Evolutionary conservation across 2,888 invertebrate species (phyloP), one percentile per base, ranked within the genome.

Genomic region (Leistus spinibarbis): DNA sequence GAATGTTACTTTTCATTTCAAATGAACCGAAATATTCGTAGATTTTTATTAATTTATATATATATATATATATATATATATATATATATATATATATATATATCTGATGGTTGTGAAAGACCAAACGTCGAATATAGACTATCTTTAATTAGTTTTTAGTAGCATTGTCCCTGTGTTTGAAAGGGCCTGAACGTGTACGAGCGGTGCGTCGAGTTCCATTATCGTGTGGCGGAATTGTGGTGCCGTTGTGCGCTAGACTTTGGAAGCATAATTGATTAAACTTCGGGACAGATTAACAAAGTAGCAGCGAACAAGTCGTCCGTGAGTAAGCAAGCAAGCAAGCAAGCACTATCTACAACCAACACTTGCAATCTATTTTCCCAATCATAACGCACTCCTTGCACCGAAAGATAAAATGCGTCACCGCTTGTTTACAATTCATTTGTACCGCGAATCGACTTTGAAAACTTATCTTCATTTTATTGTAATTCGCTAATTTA

Each of bases 361-460:
- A 69, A 56, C 69, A 69, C 54, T 2, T 40, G 13, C 40, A 40
- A 56, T 24, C 24, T 57, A 56, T 56, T 17, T 57, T 9, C 23
- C 54, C 54, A 20, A 54, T 22, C 54, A 17, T 20, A 54, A 19
- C 53, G 10, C 68, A 68, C 17, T 54, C 20, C 19, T 5, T 19
- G 69, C 24, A 19, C 20, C 54, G 40, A 2, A 76, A 76, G 71
- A 69, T 54, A 72, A 68, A 67, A 71, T 71, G 76, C 67, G 62
- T 77, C 65, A 67, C 76, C 78, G 78, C 77, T 78, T 80, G 79
- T 80, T 79, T 80, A 78, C 78, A 80, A 79, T 80, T 80, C 78
- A 79, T 79, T 80, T 80, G 78, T 71, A 76, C 76, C 72, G 64
- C 67, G 53, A 71, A 73, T 67, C 67, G 67, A 54, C 62, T 67